Evolutionary conservation across 2,888 invertebrate species (phyloP).

Genomic region (Helobdella robusta): DNA sequence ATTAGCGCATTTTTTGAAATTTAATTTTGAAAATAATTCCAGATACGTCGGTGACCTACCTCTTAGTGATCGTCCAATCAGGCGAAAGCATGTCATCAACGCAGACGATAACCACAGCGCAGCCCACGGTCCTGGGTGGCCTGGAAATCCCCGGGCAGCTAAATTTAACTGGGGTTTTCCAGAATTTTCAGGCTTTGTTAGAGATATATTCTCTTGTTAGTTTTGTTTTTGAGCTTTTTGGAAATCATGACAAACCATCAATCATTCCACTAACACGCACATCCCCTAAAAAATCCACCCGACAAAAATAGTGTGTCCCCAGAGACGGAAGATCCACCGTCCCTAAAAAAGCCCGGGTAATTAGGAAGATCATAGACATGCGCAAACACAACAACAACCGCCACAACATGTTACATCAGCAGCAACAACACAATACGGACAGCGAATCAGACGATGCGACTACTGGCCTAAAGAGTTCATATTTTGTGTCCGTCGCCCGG

Average conservation of each 20-base stretch:
- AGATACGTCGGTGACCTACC: slow-evolving; percentile 58
- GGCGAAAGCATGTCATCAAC: slow-evolving; percentile 53
- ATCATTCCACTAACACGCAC: no score
- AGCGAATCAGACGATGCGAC: slow-evolving; percentile 58
- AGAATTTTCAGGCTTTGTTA: slow-evolving; percentile 77
- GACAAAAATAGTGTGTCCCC: slow-evolving; percentile 17
- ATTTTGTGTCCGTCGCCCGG: slow-evolving; percentile 74
- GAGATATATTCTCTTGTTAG: slow-evolving; percentile 56
- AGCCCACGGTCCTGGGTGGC: slow-evolving; percentile 48
- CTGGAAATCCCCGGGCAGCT: slow-evolving; percentile 54
- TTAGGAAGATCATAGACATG: slow-evolving; percentile 42
- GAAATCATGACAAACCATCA: background rate
- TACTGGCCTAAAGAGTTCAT: slow-evolving; percentile 69
- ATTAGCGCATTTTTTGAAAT: background rate
- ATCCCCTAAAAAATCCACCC: no score
- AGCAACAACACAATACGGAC: no score
- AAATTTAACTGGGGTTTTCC: slow-evolving; percentile 65
- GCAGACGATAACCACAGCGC: slow-evolving; percentile 55
- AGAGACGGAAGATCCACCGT: slow-evolving; percentile 35
- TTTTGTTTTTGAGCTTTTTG: no score
- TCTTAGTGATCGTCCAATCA: slow-evolving; percentile 53
- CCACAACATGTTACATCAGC: no score
- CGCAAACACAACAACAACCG: slow-evolving; percentile 52
- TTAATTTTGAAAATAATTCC: background rate
- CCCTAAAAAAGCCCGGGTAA: slow-evolving; percentile 36